Percentiles rank a stretch among this genome's conserved stretches.
Conservation (phyloP, 2,888 invertebrate species). For the Rhamnusium bicolor region DNA sequence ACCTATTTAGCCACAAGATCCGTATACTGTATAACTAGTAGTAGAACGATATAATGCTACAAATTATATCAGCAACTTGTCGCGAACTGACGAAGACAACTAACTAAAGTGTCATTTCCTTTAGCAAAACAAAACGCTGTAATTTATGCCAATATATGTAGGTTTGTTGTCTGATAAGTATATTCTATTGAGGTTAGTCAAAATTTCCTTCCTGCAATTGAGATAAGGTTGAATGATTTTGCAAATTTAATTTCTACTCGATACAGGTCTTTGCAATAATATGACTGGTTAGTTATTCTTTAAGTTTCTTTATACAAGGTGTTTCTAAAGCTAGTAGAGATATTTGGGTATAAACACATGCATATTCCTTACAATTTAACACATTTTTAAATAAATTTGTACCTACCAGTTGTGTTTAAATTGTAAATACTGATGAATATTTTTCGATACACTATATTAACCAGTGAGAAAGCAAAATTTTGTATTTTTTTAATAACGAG, state of each 20-base stretch:
- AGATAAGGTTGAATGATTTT: constrained; percentile 39
- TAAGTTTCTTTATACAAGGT: no score
- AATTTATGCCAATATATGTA: neutral
- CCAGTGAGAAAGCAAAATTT: no score
- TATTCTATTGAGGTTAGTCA: constrained; percentile 44
- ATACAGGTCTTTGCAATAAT: neutral
- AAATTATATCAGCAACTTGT: neutral
- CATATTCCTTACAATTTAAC: no score
- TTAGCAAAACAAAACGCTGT: neutral
- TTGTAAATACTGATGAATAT: no score
- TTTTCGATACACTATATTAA: no score
- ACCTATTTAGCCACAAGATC: neutral
- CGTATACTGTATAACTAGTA: neutral
- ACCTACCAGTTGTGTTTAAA: no score
- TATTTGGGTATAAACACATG: no score
- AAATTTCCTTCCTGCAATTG: constrained; percentile 46
- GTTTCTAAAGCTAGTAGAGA: no score
- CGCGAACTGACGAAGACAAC: neutral
- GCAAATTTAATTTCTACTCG: neutral
- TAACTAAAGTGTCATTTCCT: neutral
- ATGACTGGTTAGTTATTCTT: neutral
- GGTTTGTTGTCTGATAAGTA: constrained; percentile 40
- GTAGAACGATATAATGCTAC: neutral
- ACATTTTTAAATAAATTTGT: no score
- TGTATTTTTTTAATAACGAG: no score